These are phyloP conservation scores for Cheilosia pagana DNA, from an alignment of 2,888 invertebrate genomes.

Conservation along the genomic window DNA sequence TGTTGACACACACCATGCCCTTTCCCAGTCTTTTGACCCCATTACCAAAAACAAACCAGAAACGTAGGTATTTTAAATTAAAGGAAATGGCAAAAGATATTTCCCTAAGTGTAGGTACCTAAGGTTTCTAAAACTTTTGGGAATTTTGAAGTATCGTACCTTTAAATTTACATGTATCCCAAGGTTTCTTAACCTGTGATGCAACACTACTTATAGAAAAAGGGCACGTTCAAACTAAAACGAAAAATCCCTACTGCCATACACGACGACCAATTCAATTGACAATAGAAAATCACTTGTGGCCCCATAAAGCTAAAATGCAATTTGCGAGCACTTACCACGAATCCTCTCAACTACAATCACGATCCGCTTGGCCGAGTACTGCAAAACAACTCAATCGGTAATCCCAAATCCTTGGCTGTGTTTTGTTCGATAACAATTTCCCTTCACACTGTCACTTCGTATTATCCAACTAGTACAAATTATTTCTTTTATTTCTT, in stretches of 20 bases:
- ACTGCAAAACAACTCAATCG: slow-evolving; percentile 45
- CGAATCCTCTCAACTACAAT: slow-evolving; percentile 47
- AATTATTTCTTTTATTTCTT: slow-evolving; percentile 39
- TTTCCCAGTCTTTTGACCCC: no score
- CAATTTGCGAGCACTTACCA: slow-evolving; percentile 63
- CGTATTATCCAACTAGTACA: slow-evolving; percentile 66
- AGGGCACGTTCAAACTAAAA: no score
- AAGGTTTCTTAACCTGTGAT: no score
- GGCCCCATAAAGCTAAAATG: not conserved
- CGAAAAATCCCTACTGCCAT: not conserved
- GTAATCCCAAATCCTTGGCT: slow-evolving; percentile 68
- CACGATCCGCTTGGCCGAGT: slow-evolving; percentile 48
- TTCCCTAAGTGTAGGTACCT: no score
- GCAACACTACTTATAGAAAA: no score
- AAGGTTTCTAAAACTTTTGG: no score
- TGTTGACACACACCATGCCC: no score
- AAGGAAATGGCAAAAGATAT: no score
- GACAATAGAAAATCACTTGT: not conserved
- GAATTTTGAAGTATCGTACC: no score
- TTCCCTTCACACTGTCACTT: slow-evolving; percentile 35
- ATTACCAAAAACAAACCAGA: no score
- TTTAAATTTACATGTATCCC: no score
- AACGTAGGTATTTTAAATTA: no score
- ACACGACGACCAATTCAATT: not conserved
- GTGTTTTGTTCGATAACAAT: slow-evolving; percentile 46